phyloP scores from a whole-genome alignment of 2,797 vertebrate species.

The Falco concolor region DNA sequence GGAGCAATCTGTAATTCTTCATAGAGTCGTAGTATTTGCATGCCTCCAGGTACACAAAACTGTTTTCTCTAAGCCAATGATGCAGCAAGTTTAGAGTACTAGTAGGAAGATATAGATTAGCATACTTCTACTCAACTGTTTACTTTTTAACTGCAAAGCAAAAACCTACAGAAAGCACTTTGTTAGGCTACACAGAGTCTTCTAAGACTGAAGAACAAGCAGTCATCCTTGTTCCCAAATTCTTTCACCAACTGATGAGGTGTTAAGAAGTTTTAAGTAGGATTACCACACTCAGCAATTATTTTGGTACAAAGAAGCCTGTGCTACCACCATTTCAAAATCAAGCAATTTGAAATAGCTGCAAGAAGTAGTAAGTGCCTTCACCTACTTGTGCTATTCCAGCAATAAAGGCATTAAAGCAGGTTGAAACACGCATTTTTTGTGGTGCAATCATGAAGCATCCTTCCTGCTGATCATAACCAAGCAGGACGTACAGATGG shows the following conservation, averaged over 20 bases:
- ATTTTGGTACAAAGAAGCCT: background rate
- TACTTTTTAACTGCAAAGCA: background rate
- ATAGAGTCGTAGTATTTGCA: background rate
- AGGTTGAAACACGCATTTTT: slow-evolving; percentile 97
- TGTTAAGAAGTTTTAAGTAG: background rate
- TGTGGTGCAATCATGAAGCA: slow-evolving; percentile 99
- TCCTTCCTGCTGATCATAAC: slow-evolving; percentile 96
- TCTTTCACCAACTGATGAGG: background rate
- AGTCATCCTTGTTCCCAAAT: background rate
- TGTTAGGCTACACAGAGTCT: background rate
- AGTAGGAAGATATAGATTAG: background rate
- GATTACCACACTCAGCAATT: background rate
- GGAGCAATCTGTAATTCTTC: background rate
- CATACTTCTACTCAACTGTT: background rate
- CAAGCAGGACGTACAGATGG: slow-evolving; percentile 92
- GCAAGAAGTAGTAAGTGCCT: background rate
- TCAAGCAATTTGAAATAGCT: background rate
- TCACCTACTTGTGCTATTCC: slow-evolving; percentile 92
- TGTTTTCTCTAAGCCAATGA: background rate
- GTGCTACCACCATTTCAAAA: background rate
- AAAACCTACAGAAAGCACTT: background rate
- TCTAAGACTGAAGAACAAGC: background rate
- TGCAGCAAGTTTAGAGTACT: background rate
- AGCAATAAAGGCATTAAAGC: slow-evolving; percentile 97
- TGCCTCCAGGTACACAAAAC: background rate